Base-by-base conservation (phyloP, 2,888 invertebrate species). In the Chloroclystis v-ata region DNA sequence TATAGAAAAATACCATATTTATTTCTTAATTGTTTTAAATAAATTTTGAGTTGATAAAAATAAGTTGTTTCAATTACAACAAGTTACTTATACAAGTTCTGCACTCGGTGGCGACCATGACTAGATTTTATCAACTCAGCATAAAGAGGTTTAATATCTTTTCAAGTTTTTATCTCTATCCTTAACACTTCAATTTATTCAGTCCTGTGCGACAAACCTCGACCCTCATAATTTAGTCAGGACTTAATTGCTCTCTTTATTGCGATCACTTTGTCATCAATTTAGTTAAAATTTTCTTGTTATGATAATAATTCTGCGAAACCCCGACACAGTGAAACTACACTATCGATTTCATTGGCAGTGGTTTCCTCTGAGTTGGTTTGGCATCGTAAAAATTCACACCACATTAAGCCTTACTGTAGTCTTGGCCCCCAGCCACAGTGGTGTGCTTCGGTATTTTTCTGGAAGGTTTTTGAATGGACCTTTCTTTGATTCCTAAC, bases 381-480 rank as follows among this genome's bases (percentile, higher is more conserved):
- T 83, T 80, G 80, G 78, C 78, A 78, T 57, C 60, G 72, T 64
- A 65, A 72, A 78, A 73, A 67, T 82, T 84, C 75, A 75, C 82
- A 82, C 79, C 69, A 76, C 74, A 82, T 82, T 81, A 78, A 75
- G 65, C 64, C 63, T 55, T 61, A 57, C 59, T 60, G 65, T 61
- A 65, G 60, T 68, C 67, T 82, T 82, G 83, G 82, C 79, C 57
- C 49, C 37, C 50, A 60, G 82, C 84, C 82, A 83, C 67, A 54
- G 54, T 49, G 57, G 63, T 62, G 43, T 63, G 59, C 57, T 60
- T 51, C 52, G 59, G 52, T 54, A 49, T 55, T 59, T 52, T 60
- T 59, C 54, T 60, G 57, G 54, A 61, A 63, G 64, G 65, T 67
- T 73, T 73, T 69, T 67, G 59, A 65, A 67, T 65, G 63, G 44